Evolutionary conservation across 2,888 invertebrate genomes (phyloP).

Genomic region (Torymus tubicola): DNA sequence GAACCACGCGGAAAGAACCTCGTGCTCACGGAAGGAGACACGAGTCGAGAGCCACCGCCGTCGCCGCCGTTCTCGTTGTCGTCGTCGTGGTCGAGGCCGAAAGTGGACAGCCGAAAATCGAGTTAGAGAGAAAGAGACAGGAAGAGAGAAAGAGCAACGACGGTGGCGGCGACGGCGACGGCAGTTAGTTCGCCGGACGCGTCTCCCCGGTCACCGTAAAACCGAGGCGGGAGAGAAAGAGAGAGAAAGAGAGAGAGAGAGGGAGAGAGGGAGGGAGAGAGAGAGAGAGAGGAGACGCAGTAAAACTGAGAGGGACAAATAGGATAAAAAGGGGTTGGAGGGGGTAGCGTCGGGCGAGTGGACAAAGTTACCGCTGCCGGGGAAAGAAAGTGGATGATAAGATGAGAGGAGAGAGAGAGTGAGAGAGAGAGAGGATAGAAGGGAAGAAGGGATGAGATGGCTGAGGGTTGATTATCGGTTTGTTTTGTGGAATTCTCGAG

Average conservation of each 20-base stretch:
- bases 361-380: constrained; percentile 28
- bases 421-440: constrained; percentile 32
- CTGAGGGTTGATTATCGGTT: constrained; percentile 1
- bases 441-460: constrained; percentile 27
- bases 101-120: constrained; percentile 60
- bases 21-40: background rate
- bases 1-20: too few species aligned
- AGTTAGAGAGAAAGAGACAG: constrained; percentile 51
- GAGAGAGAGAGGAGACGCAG: constrained; percentile 12
- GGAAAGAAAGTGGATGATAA: constrained; percentile 26
- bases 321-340: constrained; percentile 27
- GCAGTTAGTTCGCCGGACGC: constrained; percentile 34
- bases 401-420: constrained; percentile 53
- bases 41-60: constrained; percentile 13
- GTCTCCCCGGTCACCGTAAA: constrained; percentile 39
- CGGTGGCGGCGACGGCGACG: background rate
- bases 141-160: constrained; percentile 6
- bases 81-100: constrained; percentile 45
- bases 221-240: constrained; percentile 5
- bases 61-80: too few species aligned
- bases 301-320: constrained; percentile 50
- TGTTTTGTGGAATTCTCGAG: background rate
- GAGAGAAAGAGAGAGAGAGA: background rate
- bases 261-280: background rate
- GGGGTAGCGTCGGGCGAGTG: too few species aligned